A percentile compares a stretch with the other conserved stretches of the same genome.
These are phyloP conservation scores for Anodontia alba DNA, from an alignment of 2,888 invertebrate species.

Conservation along the genomic window DNA sequence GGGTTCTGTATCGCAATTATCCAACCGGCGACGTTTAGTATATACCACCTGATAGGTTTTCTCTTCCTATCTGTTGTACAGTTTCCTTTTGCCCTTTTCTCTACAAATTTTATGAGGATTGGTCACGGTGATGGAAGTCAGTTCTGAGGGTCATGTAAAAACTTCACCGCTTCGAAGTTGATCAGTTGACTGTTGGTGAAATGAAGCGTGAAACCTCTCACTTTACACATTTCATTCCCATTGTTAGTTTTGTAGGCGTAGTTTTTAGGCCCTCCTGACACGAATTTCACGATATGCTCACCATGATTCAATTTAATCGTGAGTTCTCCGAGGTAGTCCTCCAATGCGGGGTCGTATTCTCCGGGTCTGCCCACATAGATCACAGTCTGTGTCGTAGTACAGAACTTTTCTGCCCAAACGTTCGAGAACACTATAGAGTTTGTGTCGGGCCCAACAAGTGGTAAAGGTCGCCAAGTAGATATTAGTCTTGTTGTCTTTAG, in stretches of 20 bases:
- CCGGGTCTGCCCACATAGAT: conserved; percentile 27
- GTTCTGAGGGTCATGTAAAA: background rate
- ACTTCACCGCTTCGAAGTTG: conserved; percentile 59
- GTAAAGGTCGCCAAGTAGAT: conserved; percentile 43
- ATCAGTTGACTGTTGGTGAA: conserved; percentile 42
- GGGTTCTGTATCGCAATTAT: background rate
- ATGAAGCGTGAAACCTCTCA: conserved; percentile 70
- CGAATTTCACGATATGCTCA: conserved; percentile 68
- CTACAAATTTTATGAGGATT: background rate
- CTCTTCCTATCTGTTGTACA: background rate
- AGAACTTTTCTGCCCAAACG: conserved; percentile 22
- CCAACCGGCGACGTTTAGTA: background rate
- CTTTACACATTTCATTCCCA: conserved; percentile 64
- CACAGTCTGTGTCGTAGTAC: conserved; percentile 46
- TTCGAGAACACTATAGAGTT: conserved; percentile 24
- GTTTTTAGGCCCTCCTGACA: conserved; percentile 82
- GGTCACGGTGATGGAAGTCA: background rate
- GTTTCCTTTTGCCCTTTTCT: background rate
- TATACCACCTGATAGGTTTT: conserved; percentile 1
- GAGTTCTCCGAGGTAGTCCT: conserved; percentile 70
- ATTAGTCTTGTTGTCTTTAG: conserved; percentile 33
- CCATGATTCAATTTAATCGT: conserved; percentile 76
- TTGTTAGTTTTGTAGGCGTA: conserved; percentile 73
- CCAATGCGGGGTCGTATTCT: conserved; percentile 27
- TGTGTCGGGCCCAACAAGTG: conserved; percentile 43